These are phyloP conservation scores for Hyles vespertilio DNA, from an alignment of 1,140 invertebrate species.

Conservation along the genomic window DNA sequence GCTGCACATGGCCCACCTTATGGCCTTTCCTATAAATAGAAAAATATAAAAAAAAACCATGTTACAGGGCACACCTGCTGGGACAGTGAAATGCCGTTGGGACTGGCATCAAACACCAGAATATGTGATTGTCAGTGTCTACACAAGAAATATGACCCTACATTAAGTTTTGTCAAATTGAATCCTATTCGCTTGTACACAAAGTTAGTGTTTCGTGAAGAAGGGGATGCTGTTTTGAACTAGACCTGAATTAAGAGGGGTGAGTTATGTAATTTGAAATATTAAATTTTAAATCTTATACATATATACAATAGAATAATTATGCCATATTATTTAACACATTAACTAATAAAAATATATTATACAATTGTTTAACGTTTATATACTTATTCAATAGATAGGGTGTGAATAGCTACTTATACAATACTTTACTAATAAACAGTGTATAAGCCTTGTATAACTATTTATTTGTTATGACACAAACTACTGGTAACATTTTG, in stretches of 20 bases:
- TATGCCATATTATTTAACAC: too few species aligned
- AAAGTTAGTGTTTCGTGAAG: constrained; percentile 87
- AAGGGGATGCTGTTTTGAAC: constrained; percentile 81
- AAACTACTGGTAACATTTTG: too few species aligned
- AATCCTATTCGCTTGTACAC: constrained; percentile 90
- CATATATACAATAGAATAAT: too few species aligned
- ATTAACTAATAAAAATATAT: too few species aligned
- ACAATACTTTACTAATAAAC: too few species aligned
- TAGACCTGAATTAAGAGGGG: constrained; percentile 90
- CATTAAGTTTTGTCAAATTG: constrained; percentile 83
- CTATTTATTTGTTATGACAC: too few species aligned
- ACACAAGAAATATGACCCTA: constrained; percentile 91
- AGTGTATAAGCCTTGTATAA: too few species aligned
- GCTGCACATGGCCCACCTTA: not conserved
- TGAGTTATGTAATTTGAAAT: constrained; percentile 71
- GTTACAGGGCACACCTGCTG: constrained; percentile 70
- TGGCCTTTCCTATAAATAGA: not conserved
- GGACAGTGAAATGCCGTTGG: constrained; percentile 86
- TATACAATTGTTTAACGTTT: too few species aligned
- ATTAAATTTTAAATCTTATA: too few species aligned
- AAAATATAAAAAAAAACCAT: constrained; percentile 4
- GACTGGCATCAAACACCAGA: constrained; percentile 95
- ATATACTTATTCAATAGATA: too few species aligned
- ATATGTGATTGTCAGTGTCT: constrained; percentile 90
- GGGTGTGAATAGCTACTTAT: too few species aligned